These are phyloP conservation scores for Acrobasis consociella DNA, from an alignment of 2,888 invertebrate species.

Conservation along the genomic window DNA sequence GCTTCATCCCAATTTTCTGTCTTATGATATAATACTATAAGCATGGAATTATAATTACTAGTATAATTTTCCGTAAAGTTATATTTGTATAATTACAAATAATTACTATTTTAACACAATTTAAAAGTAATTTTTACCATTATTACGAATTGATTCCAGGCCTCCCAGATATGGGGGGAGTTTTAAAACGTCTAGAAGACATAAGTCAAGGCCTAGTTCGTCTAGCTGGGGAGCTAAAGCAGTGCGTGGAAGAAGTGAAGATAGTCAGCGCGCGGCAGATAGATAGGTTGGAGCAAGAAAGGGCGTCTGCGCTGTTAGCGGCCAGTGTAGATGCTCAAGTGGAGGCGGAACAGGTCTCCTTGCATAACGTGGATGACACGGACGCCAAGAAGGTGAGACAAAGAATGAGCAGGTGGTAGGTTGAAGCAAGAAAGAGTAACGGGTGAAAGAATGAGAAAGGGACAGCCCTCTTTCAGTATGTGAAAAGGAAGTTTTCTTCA, in stretches of 20 bases:
- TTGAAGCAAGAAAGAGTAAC: no score
- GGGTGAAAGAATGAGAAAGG: no score
- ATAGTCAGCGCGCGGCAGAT: constrained; percentile 85
- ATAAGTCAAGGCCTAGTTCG: constrained; percentile 86
- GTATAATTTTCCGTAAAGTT: no score
- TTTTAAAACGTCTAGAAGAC: constrained; percentile 86
- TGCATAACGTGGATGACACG: constrained; percentile 81
- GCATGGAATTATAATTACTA: no score
- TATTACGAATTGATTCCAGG: constrained; percentile 39
- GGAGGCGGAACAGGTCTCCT: constrained; percentile 72
- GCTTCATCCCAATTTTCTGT: no score
- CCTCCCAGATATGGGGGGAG: constrained; percentile 63
- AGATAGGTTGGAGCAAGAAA: constrained; percentile 84
- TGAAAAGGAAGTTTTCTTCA: no score
- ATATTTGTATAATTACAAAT: no score
- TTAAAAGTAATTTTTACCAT: no score
- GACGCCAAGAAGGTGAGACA: constrained; percentile 87
- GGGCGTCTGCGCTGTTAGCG: constrained; percentile 86
- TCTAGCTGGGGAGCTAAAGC: constrained; percentile 86
- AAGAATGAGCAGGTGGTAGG: no score
- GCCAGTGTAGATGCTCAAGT: constrained; percentile 86
- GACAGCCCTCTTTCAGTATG: no score
- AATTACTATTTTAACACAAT: no score
- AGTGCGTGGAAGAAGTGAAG: constrained; percentile 88
- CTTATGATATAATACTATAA: no score